These are phyloP conservation scores for Volucella zonaria DNA, from an alignment of 2,888 invertebrate genomes.

Conservation along the genomic window DNA sequence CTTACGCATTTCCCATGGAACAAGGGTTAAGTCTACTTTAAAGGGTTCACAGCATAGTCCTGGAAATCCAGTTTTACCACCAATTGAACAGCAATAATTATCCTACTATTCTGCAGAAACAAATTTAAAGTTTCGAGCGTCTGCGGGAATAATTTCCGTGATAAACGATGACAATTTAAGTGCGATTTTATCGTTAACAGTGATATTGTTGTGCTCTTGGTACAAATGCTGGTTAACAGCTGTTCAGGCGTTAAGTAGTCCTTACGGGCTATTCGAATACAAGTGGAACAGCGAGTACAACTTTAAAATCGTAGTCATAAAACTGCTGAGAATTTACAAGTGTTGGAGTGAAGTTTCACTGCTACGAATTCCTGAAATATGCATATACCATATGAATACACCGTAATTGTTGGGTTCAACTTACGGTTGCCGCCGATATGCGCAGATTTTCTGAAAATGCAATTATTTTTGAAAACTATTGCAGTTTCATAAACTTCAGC, in stretches of 20 bases:
- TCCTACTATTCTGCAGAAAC: constrained; percentile 14
- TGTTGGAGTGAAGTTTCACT: no score
- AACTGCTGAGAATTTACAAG: no score
- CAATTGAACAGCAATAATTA: constrained; percentile 41
- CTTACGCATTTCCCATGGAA: constrained; percentile 19
- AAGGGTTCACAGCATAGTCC: constrained; percentile 10
- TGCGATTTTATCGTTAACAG: constrained; percentile 34
- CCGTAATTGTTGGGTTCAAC: no score
- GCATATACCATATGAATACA: no score
- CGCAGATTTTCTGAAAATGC: no score
- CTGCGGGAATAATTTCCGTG: constrained; percentile 57
- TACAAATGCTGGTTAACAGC: constrained; percentile 40
- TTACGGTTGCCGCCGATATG: no score
- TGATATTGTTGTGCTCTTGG: constrained; percentile 38
- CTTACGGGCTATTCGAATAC: constrained; percentile 50
- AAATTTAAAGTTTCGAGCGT: constrained; percentile 22
- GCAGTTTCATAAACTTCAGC: no score
- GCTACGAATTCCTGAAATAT: no score
- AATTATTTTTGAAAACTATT: no score
- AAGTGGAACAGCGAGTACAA: constrained; percentile 43
- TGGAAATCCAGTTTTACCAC: constrained; percentile 9
- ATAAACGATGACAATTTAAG: constrained; percentile 58
- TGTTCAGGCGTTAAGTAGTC: constrained; percentile 56
- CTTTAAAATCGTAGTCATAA: constrained; percentile 10
- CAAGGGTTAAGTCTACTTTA: background rate